Evolutionary conservation across 2,113 vertebrate species (phyloP), one percentile per base, ranked within the genome.

Genomic region (Vulpes lagopus): DNA sequence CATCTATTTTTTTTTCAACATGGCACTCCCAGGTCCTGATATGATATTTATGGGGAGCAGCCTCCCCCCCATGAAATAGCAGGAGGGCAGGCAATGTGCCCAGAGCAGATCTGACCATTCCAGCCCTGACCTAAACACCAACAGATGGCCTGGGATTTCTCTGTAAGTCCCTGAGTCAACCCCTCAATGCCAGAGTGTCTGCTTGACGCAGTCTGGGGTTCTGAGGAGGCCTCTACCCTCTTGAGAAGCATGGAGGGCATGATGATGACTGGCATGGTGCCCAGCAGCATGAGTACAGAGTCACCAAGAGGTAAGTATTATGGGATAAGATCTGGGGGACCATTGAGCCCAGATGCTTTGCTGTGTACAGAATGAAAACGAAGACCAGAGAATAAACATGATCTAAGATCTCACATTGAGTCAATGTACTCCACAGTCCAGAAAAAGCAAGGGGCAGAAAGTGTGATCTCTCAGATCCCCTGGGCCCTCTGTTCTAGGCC

Each of bases 1-100:
- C 74, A 22, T 82, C 59, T 93, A 30, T 17, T 74, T 84, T 96
- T 96, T 96, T n/a, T 55, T 91, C 27, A 93, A 43, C 62, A 59
- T 8, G 85, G 20, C 2, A 80, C 30, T 69, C 64, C 35, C 57
- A 89, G 53, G 27, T 93, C 25, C 78, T 92, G 27, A 69, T 23
- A 83, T 8, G 15, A 51, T 23, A 65, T 8, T 93, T 67, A 78
- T 23, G 78, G 51, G 32, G 11, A 74, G 59, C 11, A 38, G 14
- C 15, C 27, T 93, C n/a, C 3, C 15, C 6, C 6, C 25, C 6
- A 14, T 89, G 67, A 80, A 55, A 55, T 83, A 62, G 25, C 59
- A 91, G 32, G 27, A 98, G 88, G 30, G 20, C 10, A 96, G 7
- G 15, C 22, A 69, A 27, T 38, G 49, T 92, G 59, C 65, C 71